A percentile compares a stretch with the other conserved stretches of the same genome.
phyloP scores from a whole-genome alignment of 1,140 invertebrate species.

The Pogonomyrmex californicus region DNA sequence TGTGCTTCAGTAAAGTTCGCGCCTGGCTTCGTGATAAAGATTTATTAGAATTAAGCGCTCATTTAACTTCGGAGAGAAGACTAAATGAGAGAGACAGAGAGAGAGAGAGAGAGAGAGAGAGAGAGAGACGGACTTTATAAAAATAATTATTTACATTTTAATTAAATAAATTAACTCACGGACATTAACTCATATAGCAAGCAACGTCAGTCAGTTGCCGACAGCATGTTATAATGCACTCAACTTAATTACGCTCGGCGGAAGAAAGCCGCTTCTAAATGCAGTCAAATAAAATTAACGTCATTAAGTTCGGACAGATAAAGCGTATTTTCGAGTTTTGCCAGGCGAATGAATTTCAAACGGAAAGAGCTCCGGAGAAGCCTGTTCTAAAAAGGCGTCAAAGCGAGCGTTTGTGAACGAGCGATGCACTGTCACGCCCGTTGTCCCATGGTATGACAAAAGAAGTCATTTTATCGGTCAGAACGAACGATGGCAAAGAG shows the following conservation, averaged over 20 bases:
- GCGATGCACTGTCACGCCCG: background rate
- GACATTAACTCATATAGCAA: background rate
- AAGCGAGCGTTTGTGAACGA: background rate
- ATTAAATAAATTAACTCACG: background rate
- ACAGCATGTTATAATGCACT: background rate
- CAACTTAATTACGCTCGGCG: background rate
- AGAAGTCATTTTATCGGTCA: slow-evolving; percentile 30
- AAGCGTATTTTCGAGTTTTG: background rate
- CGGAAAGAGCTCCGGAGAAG: background rate
- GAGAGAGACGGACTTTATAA: background rate
- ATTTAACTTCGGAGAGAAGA: background rate
- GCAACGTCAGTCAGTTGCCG: background rate
- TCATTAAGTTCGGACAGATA: slow-evolving; percentile 3
- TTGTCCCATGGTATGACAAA: background rate
- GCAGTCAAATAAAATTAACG: slow-evolving; percentile 14
- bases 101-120: too few species aligned
- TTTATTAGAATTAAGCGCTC: slow-evolving; percentile 9
- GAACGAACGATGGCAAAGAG: background rate
- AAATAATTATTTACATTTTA: slow-evolving; percentile 24
- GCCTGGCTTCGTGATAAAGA: background rate
- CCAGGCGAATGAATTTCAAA: background rate
- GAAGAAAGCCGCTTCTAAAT: background rate
- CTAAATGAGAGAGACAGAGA: background rate
- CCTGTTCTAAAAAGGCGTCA: background rate
- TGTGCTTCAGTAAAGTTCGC: background rate